Conservation (phyloP, 2,888 invertebrate genomes). For the Zonitis immaculata region DNA sequence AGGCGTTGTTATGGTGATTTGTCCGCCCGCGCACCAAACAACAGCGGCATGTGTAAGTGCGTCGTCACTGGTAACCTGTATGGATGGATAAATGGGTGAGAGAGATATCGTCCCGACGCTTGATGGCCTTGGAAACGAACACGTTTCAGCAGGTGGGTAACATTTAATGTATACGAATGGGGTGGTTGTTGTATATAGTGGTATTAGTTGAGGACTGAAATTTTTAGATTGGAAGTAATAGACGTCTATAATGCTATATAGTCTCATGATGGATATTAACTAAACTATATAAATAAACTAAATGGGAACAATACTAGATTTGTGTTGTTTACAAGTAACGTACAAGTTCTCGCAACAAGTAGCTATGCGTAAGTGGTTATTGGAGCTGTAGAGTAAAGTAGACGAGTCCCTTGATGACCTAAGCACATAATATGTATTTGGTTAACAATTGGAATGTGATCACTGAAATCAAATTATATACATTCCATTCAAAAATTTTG, state of each 20-base stretch:
- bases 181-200: not conserved
- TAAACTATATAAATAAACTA: not conserved
- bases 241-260: not conserved
- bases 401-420: not conserved
- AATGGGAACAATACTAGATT: not conserved
- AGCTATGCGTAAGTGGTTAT: not conserved
- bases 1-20: constrained; percentile 42
- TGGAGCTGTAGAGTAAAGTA: not conserved
- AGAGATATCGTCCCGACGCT: constrained; percentile 18
- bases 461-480: not conserved
- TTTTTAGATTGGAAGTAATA: no score
- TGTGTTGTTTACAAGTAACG: not conserved
- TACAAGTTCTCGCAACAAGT: constrained; percentile 4
- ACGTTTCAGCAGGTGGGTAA: constrained; percentile 3
- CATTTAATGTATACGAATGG: no score
- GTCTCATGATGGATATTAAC: not conserved
- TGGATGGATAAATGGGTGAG: constrained; percentile 7
- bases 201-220: not conserved
- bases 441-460: not conserved
- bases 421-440: not conserved
- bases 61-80: constrained; percentile 45
- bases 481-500: no score
- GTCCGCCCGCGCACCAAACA: constrained; percentile 45
- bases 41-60: constrained; percentile 41
- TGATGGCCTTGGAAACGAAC: constrained; percentile 31